phyloP scores from a whole-genome alignment of 2,888 invertebrate species.

The Carcina quercana region DNA sequence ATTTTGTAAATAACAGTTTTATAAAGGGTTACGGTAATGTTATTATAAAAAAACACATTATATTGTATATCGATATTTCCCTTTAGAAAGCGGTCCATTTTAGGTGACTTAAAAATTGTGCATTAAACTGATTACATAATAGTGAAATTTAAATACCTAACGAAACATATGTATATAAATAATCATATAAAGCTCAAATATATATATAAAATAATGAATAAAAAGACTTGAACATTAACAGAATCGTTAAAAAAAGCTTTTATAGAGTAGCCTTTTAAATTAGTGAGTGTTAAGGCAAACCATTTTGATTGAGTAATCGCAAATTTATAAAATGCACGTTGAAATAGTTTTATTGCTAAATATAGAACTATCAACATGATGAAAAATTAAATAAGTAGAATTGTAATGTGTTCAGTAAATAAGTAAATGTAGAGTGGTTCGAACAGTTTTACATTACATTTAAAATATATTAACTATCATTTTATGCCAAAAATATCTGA shows the following conservation, averaged over 20 bases:
- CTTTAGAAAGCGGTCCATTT: conserved; percentile 70
- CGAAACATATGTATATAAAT: conserved; percentile 54
- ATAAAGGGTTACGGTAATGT: conserved; percentile 19
- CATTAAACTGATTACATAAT: conserved; percentile 63
- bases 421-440: conserved; percentile 15
- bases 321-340: conserved; percentile 47
- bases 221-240: conserved; percentile 64
- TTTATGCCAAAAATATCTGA: no score
- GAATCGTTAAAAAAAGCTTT: conserved; percentile 49
- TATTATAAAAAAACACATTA: no score
- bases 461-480: no score
- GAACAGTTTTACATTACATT: conserved; percentile 3
- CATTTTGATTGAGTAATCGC: conserved; percentile 26
- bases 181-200: conserved; percentile 67
- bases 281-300: conserved; percentile 43
- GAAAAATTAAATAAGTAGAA: conserved; percentile 26
- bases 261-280: conserved; percentile 52
- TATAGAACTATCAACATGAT: conserved; percentile 37
- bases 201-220: conserved; percentile 52
- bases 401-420: conserved; percentile 62
- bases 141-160: conserved; percentile 41
- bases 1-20: conserved; percentile 5
- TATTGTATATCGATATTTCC: conserved; percentile 22
- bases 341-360: conserved; percentile 30
- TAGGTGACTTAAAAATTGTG: conserved; percentile 71